phyloP scores from a whole-genome alignment of 1,140 invertebrate species.

The Drosophila guanche region DNA sequence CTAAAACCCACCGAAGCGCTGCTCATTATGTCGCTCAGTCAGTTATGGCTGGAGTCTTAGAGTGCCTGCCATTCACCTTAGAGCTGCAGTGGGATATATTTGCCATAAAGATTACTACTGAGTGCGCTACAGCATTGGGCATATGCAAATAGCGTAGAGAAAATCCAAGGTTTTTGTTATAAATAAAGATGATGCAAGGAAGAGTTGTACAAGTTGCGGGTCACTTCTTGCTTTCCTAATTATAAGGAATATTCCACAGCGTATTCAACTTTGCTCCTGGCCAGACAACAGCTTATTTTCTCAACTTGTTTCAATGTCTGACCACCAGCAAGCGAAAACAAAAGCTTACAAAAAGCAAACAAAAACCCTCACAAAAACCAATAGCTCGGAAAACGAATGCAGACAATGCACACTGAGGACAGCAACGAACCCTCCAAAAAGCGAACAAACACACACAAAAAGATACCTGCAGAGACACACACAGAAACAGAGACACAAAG shows the following conservation, averaged over 20 bases:
- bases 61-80: slow-evolving; percentile 53
- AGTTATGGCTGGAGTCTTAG: slow-evolving; percentile 28
- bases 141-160: neutral
- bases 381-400: slow-evolving; percentile 69
- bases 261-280: too few species aligned
- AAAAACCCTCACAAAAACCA: slow-evolving; percentile 49
- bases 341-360: slow-evolving; percentile 1
- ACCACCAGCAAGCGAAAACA: slow-evolving; percentile 11
- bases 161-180: neutral
- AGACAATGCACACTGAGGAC: slow-evolving; percentile 59
- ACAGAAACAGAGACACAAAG: slow-evolving; percentile 1
- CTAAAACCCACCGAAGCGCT: slow-evolving; percentile 47
- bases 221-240: neutral
- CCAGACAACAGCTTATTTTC: too few species aligned
- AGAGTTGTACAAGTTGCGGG: neutral
- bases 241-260: too few species aligned
- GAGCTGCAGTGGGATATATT: slow-evolving; percentile 1
- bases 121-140: neutral
- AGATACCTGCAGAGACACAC: slow-evolving; percentile 37
- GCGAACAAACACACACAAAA: neutral
- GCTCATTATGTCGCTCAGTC: slow-evolving; percentile 42
- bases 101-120: slow-evolving; percentile 31
- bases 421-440: slow-evolving; percentile 5
- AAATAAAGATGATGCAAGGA: too few species aligned
- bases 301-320: slow-evolving; percentile 8